Percentiles rank a stretch among this genome's conserved stretches.
Conservation (phyloP, 2,113 vertebrate species). For the Agelaius phoeniceus region DNA sequence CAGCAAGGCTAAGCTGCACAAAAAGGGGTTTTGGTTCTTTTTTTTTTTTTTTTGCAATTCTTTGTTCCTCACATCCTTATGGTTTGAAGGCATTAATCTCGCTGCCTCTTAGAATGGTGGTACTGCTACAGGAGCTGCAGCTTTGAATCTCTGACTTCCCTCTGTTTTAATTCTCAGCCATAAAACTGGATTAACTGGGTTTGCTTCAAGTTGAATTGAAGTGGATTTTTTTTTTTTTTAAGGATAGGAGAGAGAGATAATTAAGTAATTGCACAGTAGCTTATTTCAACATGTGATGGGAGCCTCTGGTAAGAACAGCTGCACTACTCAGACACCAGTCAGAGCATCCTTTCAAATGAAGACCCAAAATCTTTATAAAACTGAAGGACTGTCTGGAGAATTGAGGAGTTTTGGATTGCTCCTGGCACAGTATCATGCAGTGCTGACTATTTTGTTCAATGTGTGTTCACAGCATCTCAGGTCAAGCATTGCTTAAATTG, state of each 20-base stretch:
- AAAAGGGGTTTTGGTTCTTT: neutral
- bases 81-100: neutral
- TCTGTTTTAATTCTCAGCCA: slow-evolving; percentile 29
- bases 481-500: slow-evolving; percentile 38
- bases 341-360: neutral
- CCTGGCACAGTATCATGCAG: neutral
- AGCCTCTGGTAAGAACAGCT: slow-evolving; percentile 55
- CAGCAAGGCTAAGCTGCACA: neutral
- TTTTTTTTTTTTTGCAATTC: neutral
- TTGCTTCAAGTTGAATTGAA: slow-evolving; percentile 36
- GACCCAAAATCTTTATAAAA: slow-evolving; percentile 14
- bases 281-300: slow-evolving; percentile 29
- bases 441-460: neutral
- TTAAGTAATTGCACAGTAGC: slow-evolving; percentile 62
- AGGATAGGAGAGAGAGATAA: slow-evolving; percentile 42
- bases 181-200: slow-evolving; percentile 55
- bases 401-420: neutral
- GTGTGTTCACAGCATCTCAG: neutral
- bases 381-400: slow-evolving; percentile 4
- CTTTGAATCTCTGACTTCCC: slow-evolving; percentile 16
- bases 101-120: neutral
- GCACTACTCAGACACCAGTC: slow-evolving; percentile 27
- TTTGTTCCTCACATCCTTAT: neutral
- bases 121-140: neutral
- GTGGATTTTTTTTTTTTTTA: neutral